A percentile compares a stretch with the other conserved stretches of the same genome.
These are phyloP conservation scores for Ceramica pisi DNA, from an alignment of 2,888 invertebrate genomes.

Conservation along the genomic window DNA sequence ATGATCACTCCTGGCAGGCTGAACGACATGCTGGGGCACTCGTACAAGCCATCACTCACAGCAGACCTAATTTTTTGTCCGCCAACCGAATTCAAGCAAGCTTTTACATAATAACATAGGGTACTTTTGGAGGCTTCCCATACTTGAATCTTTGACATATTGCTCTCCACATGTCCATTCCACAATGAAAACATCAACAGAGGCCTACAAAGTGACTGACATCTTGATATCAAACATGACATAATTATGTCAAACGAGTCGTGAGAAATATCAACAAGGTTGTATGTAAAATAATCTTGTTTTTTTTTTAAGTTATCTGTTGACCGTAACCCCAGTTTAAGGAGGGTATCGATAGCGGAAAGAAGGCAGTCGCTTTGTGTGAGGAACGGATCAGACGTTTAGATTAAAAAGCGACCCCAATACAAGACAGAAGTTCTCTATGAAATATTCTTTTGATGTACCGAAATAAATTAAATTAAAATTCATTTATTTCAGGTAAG, in stretches of 20 bases:
- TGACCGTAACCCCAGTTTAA: slow-evolving; percentile 20
- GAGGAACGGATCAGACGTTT: background rate
- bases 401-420: slow-evolving; percentile 15
- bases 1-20: too few species aligned
- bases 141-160: background rate
- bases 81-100: background rate
- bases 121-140: background rate
- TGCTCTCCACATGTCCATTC: background rate
- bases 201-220: slow-evolving; percentile 29
- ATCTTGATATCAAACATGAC: slow-evolving; percentile 28
- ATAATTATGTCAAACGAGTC: slow-evolving; percentile 42
- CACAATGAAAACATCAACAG: slow-evolving; percentile 18
- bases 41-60: too few species aligned
- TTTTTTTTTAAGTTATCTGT: slow-evolving; percentile 33
- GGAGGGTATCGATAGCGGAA: slow-evolving; percentile 26
- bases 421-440: background rate
- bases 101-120: background rate
- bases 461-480: too few species aligned
- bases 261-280: slow-evolving; percentile 58
- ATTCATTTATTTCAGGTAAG: too few species aligned
- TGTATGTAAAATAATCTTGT: slow-evolving; percentile 26
- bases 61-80: too few species aligned
- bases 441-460: background rate
- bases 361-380: background rate
- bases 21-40: too few species aligned